Conservation (phyloP, 37 sponge, comb jelly and placozoan species). For the Hexactinellida sp. region DNA sequence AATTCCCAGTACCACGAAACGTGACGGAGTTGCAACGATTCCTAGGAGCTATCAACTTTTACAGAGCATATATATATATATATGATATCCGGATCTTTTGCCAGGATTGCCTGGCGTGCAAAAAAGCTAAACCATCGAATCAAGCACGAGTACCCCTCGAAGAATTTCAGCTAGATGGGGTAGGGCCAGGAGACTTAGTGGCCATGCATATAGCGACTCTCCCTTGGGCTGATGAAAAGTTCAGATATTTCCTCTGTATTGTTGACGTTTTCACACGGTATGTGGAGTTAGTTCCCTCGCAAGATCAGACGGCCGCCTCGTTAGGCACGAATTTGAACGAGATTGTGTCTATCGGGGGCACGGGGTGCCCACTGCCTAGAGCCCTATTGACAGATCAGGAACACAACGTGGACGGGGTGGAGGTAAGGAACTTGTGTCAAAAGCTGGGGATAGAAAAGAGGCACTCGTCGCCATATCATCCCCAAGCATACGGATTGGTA, state of each 20-base stretch:
- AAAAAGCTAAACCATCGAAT: background rate
- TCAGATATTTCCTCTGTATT: no score
- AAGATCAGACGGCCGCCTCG: background rate
- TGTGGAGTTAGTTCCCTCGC: background rate
- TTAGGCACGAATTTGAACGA: background rate
- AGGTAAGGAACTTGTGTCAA: background rate
- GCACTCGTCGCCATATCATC: no score
- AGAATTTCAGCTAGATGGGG: no score
- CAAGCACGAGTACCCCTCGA: background rate
- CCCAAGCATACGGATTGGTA: background rate
- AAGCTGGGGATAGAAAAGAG: no score
- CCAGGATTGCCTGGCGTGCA: background rate
- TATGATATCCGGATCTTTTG: no score
- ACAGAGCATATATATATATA: background rate
- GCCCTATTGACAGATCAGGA: background rate
- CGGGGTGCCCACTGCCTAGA: background rate
- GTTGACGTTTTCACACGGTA: background rate
- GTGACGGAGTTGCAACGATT: background rate
- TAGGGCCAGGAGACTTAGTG: no score
- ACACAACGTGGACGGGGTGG: background rate
- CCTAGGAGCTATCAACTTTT: background rate
- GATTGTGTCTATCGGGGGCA: background rate
- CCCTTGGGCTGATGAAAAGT: no score
- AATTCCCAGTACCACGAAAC: background rate
- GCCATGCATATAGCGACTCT: no score